These are phyloP conservation scores for Brachypteracias leptosomus DNA, from an alignment of 2,113 vertebrate genomes.

Conservation along the genomic window DNA sequence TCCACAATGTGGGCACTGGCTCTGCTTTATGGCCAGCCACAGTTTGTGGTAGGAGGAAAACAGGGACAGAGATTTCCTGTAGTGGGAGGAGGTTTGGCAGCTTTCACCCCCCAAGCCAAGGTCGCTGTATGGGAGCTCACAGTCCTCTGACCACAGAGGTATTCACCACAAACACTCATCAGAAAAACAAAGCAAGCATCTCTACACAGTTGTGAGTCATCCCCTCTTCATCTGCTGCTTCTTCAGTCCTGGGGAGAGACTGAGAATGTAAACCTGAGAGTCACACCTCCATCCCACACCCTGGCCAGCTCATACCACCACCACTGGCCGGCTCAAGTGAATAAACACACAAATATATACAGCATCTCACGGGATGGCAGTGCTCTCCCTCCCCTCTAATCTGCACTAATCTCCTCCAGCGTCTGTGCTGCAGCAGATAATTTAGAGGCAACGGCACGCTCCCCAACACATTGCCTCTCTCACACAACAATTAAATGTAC, in stretches of 20 bases:
- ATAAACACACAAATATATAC: background rate
- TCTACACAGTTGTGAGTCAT: background rate
- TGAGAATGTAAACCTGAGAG: background rate
- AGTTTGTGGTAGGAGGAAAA: slow-evolving; percentile 8
- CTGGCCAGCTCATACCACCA: background rate
- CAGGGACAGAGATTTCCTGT: background rate
- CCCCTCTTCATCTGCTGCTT: background rate
- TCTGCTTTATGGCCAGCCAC: background rate
- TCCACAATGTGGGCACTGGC: background rate
- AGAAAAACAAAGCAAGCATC: background rate
- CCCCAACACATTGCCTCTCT: background rate
- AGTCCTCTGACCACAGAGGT: background rate
- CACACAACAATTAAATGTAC: slow-evolving; percentile 50
- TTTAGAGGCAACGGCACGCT: background rate
- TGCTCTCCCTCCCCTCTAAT: background rate
- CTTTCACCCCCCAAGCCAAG: background rate
- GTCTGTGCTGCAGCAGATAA: slow-evolving; percentile 17
- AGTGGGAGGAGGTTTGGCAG: background rate
- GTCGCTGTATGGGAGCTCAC: background rate
- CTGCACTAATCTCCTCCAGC: background rate
- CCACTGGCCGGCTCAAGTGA: background rate
- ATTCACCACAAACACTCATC: background rate
- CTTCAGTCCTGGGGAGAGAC: background rate
- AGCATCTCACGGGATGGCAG: background rate
- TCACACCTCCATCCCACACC: background rate